Evolutionary conservation across 2,113 vertebrate genomes (phyloP), one percentile per base, ranked within the genome.

Genomic region (Siphamia tubifer): DNA sequence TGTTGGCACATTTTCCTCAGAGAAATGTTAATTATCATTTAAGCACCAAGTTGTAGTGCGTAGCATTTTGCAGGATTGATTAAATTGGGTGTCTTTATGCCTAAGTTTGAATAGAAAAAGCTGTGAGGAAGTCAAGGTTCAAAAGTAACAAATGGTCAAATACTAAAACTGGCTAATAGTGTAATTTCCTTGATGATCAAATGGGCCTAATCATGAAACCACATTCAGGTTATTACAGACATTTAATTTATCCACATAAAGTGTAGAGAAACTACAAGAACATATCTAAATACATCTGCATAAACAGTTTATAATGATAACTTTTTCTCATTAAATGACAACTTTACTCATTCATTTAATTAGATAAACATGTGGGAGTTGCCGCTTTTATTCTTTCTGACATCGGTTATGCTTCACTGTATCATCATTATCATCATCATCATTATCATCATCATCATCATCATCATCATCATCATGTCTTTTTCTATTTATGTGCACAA

Each of bases 191-290:
- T 24, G 13, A 62, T 25, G 30, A 47, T 32, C 6, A 39, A 60
- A 20, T 2, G 39, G 16, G 27, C 25, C 38, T 39, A 12, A 13
- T 16, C 24, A 64, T 52, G 15, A 49, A 69, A 43, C 20, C 31
- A 45, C 55, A 47, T 20, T 25, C 47, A 68, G 39, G 47, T 73
- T 89, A 72, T 85, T 89, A 92, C 96, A 98, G 94, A 96, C 90
- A 95, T 97, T 95, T 92, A 90, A 90, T 93, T 94, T 96, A 95
- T 96, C 91, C 95, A 97, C 97, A 95, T 95, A 94, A 97, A 96
- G 95, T 93, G 94, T 96, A 96, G 95, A 97, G 94, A 98, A 98
- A 98, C 94, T 95, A 96, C 96, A 94, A 89, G 90, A 93, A 96
- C 95, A 95, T 95, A 91, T 94, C 87, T 97, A 96, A 97, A 98